A percentile compares a stretch with the other conserved stretches of the same genome.
Conservation (phyloP, 2,797 vertebrate species). For the Heliangelus exortis region DNA sequence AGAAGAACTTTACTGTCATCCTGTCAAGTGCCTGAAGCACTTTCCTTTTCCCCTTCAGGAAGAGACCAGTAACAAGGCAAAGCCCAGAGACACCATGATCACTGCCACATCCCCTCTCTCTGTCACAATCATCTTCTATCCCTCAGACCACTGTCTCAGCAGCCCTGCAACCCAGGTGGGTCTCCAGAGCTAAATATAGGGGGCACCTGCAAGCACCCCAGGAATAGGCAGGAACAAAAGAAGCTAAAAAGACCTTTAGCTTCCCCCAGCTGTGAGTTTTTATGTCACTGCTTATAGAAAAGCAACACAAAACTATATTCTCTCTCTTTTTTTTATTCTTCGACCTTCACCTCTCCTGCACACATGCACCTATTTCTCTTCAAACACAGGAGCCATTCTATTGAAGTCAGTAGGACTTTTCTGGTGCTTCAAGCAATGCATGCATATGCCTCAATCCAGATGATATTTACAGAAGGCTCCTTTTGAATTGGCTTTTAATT, state of each 20-base stretch:
- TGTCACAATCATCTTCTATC: background rate
- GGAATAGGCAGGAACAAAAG: background rate
- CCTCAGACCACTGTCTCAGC: background rate
- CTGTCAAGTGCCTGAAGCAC: background rate
- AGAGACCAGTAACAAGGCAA: background rate
- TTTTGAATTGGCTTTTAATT: slow-evolving; percentile 64
- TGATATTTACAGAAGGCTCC: slow-evolving; percentile 50
- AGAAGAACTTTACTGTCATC: background rate
- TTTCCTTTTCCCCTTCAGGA: background rate
- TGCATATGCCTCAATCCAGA: slow-evolving; percentile 41
- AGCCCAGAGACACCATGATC: background rate
- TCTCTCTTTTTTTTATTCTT: background rate
- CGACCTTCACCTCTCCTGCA: background rate
- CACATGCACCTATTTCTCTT: background rate
- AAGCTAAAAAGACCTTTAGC: background rate
- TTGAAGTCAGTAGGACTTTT: slow-evolving; percentile 29
- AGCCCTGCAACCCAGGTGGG: background rate
- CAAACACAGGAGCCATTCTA: background rate
- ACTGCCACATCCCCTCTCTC: background rate
- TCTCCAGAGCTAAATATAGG: background rate
- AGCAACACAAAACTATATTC: background rate
- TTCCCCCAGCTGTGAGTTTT: slow-evolving; percentile 17
- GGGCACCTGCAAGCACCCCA: background rate
- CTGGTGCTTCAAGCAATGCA: background rate
- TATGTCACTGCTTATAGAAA: background rate